Evolutionary conservation across 1,140 invertebrate species (phyloP).

Genomic region (Megathymus violae): DNA sequence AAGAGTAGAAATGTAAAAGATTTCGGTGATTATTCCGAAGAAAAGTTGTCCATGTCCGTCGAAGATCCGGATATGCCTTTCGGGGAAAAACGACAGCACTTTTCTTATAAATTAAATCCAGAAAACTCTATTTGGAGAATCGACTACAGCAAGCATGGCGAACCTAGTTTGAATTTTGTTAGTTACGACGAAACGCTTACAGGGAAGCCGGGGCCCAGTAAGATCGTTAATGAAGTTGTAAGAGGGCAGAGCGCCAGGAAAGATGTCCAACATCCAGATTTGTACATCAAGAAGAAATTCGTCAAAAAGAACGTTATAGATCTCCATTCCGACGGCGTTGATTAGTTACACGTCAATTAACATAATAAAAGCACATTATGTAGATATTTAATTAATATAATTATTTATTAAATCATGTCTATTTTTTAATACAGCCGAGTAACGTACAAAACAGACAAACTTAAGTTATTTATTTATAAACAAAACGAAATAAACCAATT

Average conservation of each 20-base stretch:
- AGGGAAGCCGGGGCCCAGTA: conserved; percentile 49
- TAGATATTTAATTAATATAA: no score
- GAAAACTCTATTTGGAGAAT: conserved; percentile 64
- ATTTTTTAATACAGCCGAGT: no score
- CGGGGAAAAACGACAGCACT: conserved; percentile 45
- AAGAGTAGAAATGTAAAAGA: conserved; percentile 43
- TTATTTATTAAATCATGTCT: no score
- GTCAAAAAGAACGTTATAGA: conserved; percentile 49
- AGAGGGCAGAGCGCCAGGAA: conserved; percentile 45
- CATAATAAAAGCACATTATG: no score
- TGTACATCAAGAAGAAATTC: conserved; percentile 70
- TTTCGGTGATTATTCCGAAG: conserved; percentile 54
- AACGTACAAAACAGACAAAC: no score
- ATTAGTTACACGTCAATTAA: conserved; percentile 40
- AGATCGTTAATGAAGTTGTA: conserved; percentile 41
- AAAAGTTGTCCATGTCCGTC: conserved; percentile 66
- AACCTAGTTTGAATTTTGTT: conserved; percentile 57
- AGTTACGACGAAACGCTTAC: conserved; percentile 47
- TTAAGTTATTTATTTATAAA: no score
- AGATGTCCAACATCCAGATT: conserved; percentile 62
- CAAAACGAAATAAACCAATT: no score
- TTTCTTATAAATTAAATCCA: conserved; percentile 53
- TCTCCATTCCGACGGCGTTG: conserved; percentile 49
- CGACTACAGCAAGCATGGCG: conserved; percentile 70
- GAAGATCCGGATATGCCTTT: conserved; percentile 51